A percentile compares a stretch with the other conserved stretches of the same genome.
phyloP scores from a whole-genome alignment of 2,797 vertebrate genomes.

The Taenioides sp. region DNA sequence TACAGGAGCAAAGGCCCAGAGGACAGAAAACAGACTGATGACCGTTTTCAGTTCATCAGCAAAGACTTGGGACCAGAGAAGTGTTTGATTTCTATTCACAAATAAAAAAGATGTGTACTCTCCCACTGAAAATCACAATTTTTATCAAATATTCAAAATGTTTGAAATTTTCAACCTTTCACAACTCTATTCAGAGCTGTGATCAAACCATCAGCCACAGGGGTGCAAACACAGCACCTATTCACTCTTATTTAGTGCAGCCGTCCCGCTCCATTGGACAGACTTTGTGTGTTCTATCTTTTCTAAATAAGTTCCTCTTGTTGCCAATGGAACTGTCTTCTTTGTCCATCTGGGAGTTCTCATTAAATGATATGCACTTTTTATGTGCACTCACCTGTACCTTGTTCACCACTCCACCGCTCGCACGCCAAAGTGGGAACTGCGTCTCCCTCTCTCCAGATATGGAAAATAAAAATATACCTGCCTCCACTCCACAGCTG shows the following conservation, averaged over 20 bases:
- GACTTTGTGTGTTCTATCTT: not conserved
- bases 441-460: constrained; percentile 42
- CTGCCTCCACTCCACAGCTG: constrained; percentile 47
- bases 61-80: too few species aligned
- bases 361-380: constrained; percentile 34
- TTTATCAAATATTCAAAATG: too few species aligned
- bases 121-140: too few species aligned
- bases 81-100: too few species aligned
- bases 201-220: too few species aligned
- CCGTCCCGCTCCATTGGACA: not conserved
- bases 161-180: too few species aligned
- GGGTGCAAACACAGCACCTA: not conserved
- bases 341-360: not conserved
- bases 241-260: not conserved
- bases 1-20: too few species aligned
- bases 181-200: too few species aligned
- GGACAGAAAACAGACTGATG: too few species aligned
- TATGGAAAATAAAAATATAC: constrained; percentile 51
- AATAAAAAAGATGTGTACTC: too few species aligned
- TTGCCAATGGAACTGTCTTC: not conserved
- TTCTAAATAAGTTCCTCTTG: constrained; percentile 5
- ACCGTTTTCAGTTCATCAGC: too few species aligned
- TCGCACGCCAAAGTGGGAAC: constrained; percentile 22
- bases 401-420: constrained; percentile 30
- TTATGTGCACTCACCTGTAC: constrained; percentile 3